Base-by-base conservation (phyloP, 2,888 invertebrate genomes). In the Perizoma flavofasciatum region DNA sequence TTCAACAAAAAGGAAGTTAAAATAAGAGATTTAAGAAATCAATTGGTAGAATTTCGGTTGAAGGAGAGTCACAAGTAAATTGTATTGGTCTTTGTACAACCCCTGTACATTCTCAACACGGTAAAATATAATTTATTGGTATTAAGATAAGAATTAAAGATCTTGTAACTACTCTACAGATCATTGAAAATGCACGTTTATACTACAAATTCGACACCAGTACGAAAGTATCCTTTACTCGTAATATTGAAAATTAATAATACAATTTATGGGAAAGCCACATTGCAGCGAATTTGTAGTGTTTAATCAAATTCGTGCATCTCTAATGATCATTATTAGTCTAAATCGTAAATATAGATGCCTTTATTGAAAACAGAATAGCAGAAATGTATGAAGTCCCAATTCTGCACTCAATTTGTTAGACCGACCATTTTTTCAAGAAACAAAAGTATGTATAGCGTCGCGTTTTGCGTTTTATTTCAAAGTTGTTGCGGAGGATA, bases 251-350 rank as follows among this genome's bases (percentile, higher is more conserved):
- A 39, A 40, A 37, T 39, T 39, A 37, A 46, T 33, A 41, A 8
- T 6, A 37, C n/a, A n/a, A 43, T 5, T 43, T 43, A 3, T 22
- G 3, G 22, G 22, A 3, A 22, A 22, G 49, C 45, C 45, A 35
- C 33, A 47, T 40, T 45, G 32, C 39, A n/a, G 35, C 8, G 11
- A 49, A 53, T 49, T 52, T 33, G 11, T 44, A 34, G 5, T 7
- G 35, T 5, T 50, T 57, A 44, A 44, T 53, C 44, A 48, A 35
- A 35, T 49, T 11, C 8, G 54, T 59, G 54, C 53, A 50, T 46
- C 40, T 54, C 41, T 59, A 54, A 59, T 54, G 59, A 49, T 54
- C 46, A 22, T 40, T 50, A 47, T 11, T 47, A 6, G 35, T 45
- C 22, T 22, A 11, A 37, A 49, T 9, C 53, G 34, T 54, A n/a